Evolutionary conservation across 2,888 invertebrate genomes (phyloP).

Genomic region (Erynnis tages): DNA sequence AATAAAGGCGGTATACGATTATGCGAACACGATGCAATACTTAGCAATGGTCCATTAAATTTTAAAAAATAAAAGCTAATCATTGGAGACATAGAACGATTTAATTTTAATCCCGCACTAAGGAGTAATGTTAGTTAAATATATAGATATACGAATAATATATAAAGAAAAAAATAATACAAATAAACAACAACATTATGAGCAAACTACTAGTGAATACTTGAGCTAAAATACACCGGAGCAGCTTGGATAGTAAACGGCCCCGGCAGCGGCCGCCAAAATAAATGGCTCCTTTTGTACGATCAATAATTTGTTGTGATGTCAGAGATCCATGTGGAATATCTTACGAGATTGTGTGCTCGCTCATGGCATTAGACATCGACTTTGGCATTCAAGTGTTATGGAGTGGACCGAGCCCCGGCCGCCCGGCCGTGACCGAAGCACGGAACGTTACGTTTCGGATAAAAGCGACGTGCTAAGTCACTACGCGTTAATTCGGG

Average conservation of each 20-base stretch:
- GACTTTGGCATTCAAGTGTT: constrained; percentile 77
- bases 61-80: constrained; percentile 59
- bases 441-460: constrained; percentile 33
- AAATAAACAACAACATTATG: constrained; percentile 77
- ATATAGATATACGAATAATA: constrained; percentile 53
- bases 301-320: constrained; percentile 75
- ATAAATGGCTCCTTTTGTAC: constrained; percentile 77
- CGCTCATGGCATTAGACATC: constrained; percentile 73
- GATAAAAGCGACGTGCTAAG: constrained; percentile 46
- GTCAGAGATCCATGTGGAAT: constrained; percentile 66
- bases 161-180: constrained; percentile 51
- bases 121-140: constrained; percentile 49
- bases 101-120: constrained; percentile 62
- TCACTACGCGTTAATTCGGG: constrained; percentile 57
- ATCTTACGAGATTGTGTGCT: constrained; percentile 57
- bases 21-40: constrained; percentile 45
- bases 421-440: constrained; percentile 28
- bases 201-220: constrained; percentile 75
- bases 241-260: constrained; percentile 73
- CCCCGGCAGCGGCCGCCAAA: constrained; percentile 52
- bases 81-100: constrained; percentile 62
- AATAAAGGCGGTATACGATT: constrained; percentile 25
- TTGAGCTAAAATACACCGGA: constrained; percentile 77
- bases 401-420: constrained; percentile 42
- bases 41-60: constrained; percentile 50